Percentiles rank a stretch among this genome's conserved stretches.
Conservation (phyloP, 2,888 invertebrate species). For the Orthonevra nobilis region DNA sequence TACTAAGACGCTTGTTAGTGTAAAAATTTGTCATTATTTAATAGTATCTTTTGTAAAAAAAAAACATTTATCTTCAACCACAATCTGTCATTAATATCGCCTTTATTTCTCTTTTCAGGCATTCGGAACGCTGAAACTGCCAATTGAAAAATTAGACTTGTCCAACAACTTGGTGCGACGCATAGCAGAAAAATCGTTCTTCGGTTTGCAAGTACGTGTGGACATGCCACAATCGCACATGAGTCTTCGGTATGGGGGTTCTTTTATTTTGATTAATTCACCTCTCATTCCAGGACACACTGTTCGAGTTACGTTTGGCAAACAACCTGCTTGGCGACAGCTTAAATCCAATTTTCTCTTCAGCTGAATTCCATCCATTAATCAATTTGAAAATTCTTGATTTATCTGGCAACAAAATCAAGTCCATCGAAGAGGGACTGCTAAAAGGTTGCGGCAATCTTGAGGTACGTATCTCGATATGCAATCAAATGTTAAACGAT, state of each 20-base stretch:
- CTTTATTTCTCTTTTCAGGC: constrained; percentile 76
- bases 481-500: constrained; percentile 12
- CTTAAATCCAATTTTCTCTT: constrained; percentile 93
- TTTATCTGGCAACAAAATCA: constrained; percentile 89
- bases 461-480: constrained; percentile 80
- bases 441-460: constrained; percentile 90
- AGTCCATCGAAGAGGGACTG: constrained; percentile 91
- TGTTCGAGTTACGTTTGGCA: constrained; percentile 86
- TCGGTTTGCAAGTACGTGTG: constrained; percentile 82
- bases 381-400: constrained; percentile 87
- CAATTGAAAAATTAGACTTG: constrained; percentile 88
- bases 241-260: too few species aligned
- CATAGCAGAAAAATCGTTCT: constrained; percentile 88
- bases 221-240: too few species aligned
- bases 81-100: background rate
- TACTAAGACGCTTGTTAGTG: too few species aligned
- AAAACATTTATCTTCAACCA: too few species aligned
- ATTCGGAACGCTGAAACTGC: constrained; percentile 87
- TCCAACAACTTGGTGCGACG: constrained; percentile 90
- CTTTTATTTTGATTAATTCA: constrained; percentile 28
- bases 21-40: background rate
- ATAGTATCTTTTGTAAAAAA: background rate
- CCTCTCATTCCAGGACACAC: constrained; percentile 80
- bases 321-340: constrained; percentile 94
- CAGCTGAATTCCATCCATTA: constrained; percentile 90